A percentile compares a stretch with the other conserved stretches of the same genome.
Conservation (phyloP, 2,888 invertebrate species). For the Napeogenes inachia region DNA sequence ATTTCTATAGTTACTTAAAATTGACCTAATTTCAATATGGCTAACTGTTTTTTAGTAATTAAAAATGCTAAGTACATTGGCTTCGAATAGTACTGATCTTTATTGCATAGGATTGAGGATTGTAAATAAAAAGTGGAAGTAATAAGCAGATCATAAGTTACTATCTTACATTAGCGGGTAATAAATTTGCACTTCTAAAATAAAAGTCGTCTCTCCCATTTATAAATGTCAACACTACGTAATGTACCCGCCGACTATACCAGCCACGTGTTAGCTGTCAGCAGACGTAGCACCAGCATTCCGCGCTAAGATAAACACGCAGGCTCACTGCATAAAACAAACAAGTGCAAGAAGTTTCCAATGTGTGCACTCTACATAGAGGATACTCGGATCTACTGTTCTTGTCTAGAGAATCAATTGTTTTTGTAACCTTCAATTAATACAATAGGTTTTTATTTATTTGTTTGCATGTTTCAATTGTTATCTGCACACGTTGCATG, state of each 20-base stretch:
- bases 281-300: conserved; percentile 39
- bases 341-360: conserved; percentile 28
- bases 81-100: no score
- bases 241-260: conserved; percentile 7
- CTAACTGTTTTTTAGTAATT: no score
- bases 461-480: conserved; percentile 52
- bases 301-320: conserved; percentile 39
- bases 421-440: conserved; percentile 20
- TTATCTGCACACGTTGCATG: no score
- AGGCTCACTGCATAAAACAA: conserved; percentile 32
- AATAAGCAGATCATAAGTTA: neutral
- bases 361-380: conserved; percentile 25
- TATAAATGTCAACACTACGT: conserved; percentile 26
- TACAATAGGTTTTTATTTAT: conserved; percentile 17
- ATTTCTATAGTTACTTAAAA: no score
- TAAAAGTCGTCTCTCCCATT: conserved; percentile 20
- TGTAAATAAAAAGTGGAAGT: no score
- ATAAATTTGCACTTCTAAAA: conserved; percentile 1
- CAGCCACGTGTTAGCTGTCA: conserved; percentile 26
- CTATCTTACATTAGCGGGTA: neutral
- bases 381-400: conserved; percentile 14
- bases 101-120: no score
- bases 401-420: conserved; percentile 17
- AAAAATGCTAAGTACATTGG: no score
- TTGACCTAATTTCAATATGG: no score